Evolutionary conservation across 2,113 vertebrate species (phyloP), one percentile per base, ranked within the genome.

Genomic region (Carollia perspicillata): DNA sequence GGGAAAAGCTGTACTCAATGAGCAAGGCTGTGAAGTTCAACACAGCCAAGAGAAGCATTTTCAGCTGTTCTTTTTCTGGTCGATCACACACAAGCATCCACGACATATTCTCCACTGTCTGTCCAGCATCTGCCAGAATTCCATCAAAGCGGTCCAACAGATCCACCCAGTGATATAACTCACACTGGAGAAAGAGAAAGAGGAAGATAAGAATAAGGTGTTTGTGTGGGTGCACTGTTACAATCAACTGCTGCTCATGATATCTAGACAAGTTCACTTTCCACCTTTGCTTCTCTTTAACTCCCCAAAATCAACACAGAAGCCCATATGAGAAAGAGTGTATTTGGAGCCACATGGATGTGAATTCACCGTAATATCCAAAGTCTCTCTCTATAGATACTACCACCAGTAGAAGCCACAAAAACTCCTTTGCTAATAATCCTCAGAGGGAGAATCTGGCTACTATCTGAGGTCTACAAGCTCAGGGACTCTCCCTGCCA

Each of bases 101-200:
- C 35, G 99, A 99, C 99, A 99, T 99, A 96, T 98, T 99, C 97
- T 99, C 99, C 98, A 99, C 99, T 2, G 99, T 99, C 96, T 99
- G 99, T 44, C 99, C 99, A 20, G 99, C 99, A 92, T 99, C 99
- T 78, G 99, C 99, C 86, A 99, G 98, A 97, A 99, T 99, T 75
- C 99, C 99, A 98, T 99, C 99, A 47, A 99, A 99, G 93, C 99
- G 99, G 95, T 99, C 99, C 98, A 99, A 98, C 20, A 99, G 98
- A 97, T 99, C 99, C 97, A 99, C 99, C 99, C 99, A 99, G 97
- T 99, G 99, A 98, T 99, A 99, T 93, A 99, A 98, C 98, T 99
- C 99, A 93, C 99, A 99, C 99, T 99, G 96, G 3, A 93, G 44
- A 71, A 58, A 74, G n/a, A 84, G 5, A 60, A 68, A 74, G 33